phyloP scores from a whole-genome alignment of 2,797 vertebrate genomes.

The Loris lydekkerianus region DNA sequence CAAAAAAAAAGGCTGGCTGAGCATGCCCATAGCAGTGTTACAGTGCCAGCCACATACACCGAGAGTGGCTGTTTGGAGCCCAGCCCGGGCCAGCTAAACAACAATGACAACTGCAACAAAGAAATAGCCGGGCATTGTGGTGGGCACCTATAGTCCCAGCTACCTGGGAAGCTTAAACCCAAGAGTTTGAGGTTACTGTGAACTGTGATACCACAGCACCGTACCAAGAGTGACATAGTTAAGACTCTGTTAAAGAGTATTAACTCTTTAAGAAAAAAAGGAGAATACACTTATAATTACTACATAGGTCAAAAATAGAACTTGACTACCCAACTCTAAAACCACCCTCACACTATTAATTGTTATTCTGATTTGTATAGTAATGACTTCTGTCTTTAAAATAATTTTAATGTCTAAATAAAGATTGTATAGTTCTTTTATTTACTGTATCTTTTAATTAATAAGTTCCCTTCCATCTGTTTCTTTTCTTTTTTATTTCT shows the following conservation, averaged over 20 bases:
- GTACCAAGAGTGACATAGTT: neutral
- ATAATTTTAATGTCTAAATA: constrained; percentile 24
- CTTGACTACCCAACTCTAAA: neutral
- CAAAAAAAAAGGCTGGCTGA: neutral
- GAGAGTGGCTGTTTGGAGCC: too few species aligned
- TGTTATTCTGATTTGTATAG: neutral
- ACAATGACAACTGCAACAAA: too few species aligned
- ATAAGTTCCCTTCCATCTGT: neutral
- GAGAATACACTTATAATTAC: neutral
- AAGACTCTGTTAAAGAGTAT: neutral
- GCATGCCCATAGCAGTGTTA: too few species aligned
- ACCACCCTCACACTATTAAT: neutral
- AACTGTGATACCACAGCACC: neutral
- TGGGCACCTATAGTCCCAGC: neutral
- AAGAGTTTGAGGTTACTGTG: neutral
- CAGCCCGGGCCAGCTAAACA: too few species aligned
- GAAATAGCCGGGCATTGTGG: too few species aligned
- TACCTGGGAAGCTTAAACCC: neutral
- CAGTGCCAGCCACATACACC: too few species aligned
- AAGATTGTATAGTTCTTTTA: neutral
- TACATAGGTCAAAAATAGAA: neutral
- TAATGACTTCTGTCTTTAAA: constrained; percentile 42
- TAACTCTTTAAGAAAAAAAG: neutral
- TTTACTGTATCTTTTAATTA: constrained; percentile 16
- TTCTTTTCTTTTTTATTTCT: constrained; percentile 13